phyloP scores from a whole-genome alignment of 2,888 invertebrate genomes.

The Eueremaeus valkanovi region DNA sequence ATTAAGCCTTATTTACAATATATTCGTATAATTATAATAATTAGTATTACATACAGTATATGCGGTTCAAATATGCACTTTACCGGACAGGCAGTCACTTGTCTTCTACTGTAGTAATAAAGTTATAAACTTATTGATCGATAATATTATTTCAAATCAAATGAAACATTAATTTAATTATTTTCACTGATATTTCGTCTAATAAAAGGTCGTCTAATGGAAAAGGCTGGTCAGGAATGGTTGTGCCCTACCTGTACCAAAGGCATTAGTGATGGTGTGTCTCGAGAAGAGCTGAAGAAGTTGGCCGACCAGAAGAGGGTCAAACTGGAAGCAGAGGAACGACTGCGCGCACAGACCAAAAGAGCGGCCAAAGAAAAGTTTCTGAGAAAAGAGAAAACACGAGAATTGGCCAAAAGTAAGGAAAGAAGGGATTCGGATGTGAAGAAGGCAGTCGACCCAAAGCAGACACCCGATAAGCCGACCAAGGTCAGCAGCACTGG shows the following conservation, averaged over 20 bases:
- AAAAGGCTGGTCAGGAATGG: conserved; percentile 36
- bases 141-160: too few species aligned
- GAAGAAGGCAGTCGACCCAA: background rate
- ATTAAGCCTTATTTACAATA: too few species aligned
- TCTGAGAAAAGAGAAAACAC: conserved; percentile 1
- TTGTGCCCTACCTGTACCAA: conserved; percentile 14
- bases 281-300: conserved; percentile 29
- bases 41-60: too few species aligned
- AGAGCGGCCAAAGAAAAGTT: conserved; percentile 16
- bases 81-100: too few species aligned
- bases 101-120: too few species aligned
- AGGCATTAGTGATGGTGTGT: background rate
- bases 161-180: background rate
- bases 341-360: conserved; percentile 10
- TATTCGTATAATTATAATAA: too few species aligned
- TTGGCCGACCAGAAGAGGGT: conserved; percentile 18
- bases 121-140: too few species aligned
- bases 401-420: background rate
- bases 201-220: conserved; percentile 24
- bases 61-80: too few species aligned
- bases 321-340: conserved; percentile 30
- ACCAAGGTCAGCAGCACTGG: background rate
- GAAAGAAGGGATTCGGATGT: background rate
- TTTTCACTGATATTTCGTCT: background rate
- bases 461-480: background rate